A percentile compares a stretch with the other conserved stretches of the same genome.
Conservation (phyloP, 2,888 invertebrate genomes). For the Caenorhabditis sp. region DNA sequence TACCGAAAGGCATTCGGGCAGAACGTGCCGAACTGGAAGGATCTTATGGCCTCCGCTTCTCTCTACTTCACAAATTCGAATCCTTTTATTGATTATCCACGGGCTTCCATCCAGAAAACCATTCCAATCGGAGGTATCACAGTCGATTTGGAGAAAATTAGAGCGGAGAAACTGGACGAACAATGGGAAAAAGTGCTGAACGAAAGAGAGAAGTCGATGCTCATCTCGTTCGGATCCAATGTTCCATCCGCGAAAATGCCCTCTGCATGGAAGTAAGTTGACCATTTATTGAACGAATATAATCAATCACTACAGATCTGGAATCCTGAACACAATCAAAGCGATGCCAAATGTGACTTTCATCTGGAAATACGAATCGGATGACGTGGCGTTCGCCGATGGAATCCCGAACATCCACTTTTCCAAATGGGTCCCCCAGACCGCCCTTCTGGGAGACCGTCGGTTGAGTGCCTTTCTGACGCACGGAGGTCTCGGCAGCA, state of each 20-base stretch:
- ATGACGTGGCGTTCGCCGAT: slow-evolving; percentile 27
- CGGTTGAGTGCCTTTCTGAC: slow-evolving; percentile 52
- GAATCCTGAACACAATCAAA: slow-evolving; percentile 9
- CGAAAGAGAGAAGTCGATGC: slow-evolving; percentile 7
- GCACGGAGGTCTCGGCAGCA: slow-evolving; percentile 52
- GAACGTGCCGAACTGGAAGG: not conserved
- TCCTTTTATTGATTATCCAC: slow-evolving; percentile 58
- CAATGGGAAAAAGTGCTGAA: slow-evolving; percentile 15
- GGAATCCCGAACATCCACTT: slow-evolving; percentile 35
- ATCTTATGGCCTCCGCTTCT: slow-evolving; percentile 9
- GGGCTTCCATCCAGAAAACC: slow-evolving; percentile 56
- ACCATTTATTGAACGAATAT: no score
- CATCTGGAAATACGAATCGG: slow-evolving; percentile 58
- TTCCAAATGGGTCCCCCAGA: slow-evolving; percentile 52
- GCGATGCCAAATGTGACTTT: slow-evolving; percentile 47
- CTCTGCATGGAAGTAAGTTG: slow-evolving; percentile 10
- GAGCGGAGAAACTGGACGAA: slow-evolving; percentile 4
- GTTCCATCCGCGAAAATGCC: slow-evolving; percentile 41
- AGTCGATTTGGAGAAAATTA: slow-evolving; percentile 34
- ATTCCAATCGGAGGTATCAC: slow-evolving; percentile 50
- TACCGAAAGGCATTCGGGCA: not conserved
- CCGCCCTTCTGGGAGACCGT: slow-evolving; percentile 38
- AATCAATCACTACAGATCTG: slow-evolving; percentile 2
- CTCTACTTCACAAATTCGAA: slow-evolving; percentile 56
- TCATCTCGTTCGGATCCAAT: slow-evolving; percentile 49